A percentile compares a stretch with the other conserved stretches of the same genome.
phyloP scores from a whole-genome alignment of 2,797 vertebrate species.

The Harpagifer antarcticus region DNA sequence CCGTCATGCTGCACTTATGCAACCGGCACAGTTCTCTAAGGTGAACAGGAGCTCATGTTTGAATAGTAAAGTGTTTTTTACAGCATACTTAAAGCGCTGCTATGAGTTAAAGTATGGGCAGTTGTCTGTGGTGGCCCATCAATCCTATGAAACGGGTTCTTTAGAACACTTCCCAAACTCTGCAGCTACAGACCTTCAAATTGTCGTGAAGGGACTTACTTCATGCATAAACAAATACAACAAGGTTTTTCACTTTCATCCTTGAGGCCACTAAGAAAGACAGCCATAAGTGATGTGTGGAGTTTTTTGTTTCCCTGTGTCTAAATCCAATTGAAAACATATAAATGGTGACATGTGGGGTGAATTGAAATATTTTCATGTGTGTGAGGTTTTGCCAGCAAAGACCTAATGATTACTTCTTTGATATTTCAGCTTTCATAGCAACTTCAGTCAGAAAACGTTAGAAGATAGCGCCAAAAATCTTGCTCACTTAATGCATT shows the following conservation, averaged over 20 bases:
- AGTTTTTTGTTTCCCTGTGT: not conserved
- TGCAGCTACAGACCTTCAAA: constrained; percentile 44
- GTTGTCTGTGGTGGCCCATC: constrained; percentile 30
- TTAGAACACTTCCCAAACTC: constrained; percentile 31
- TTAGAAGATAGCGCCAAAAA: constrained; percentile 3
- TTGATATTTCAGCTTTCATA: constrained; percentile 3
- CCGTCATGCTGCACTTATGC: constrained; percentile 62
- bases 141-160: constrained; percentile 51
- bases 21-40: constrained; percentile 70
- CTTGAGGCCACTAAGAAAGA: not conserved
- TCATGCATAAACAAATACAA: constrained; percentile 58
- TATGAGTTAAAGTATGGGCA: constrained; percentile 48
- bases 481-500: constrained; percentile 35
- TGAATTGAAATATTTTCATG: not conserved
- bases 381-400: not conserved
- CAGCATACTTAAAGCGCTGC: constrained; percentile 28
- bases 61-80: constrained; percentile 20
- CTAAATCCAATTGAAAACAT: not conserved
- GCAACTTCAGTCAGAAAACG: not conserved
- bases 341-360: not conserved
- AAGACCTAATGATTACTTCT: not conserved
- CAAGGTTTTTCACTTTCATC: constrained; percentile 37
- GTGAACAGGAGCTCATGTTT: constrained; percentile 43
- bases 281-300: not conserved
- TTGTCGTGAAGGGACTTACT: constrained; percentile 25